Conservation (phyloP, 2,113 vertebrate genomes). For the Phoxinus phoxinus region DNA sequence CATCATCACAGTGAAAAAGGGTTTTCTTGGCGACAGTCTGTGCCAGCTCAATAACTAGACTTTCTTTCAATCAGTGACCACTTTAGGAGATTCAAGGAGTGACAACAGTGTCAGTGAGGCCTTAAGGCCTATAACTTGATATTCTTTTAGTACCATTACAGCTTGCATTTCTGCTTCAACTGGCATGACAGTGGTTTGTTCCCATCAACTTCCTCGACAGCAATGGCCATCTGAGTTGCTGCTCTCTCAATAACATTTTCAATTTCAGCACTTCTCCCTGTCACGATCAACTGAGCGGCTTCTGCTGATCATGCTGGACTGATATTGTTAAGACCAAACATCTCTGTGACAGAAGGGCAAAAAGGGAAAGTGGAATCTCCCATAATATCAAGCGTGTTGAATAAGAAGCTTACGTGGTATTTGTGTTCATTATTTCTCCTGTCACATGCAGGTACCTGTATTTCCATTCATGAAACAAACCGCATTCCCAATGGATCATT, state of each 20-base stretch:
- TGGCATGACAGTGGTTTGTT: conserved; percentile 27
- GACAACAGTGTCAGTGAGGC: conserved; percentile 13
- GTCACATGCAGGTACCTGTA: neutral
- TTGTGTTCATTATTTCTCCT: neutral
- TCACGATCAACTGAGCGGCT: conserved; percentile 16
- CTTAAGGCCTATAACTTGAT: conserved; percentile 11
- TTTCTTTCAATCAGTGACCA: conserved; percentile 3
- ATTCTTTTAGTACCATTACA: conserved; percentile 16
- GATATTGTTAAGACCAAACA: conserved; percentile 18
- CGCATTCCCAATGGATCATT: neutral
- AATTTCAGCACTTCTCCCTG: conserved; percentile 23
- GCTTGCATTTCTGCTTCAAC: neutral
- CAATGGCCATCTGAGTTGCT: neutral
- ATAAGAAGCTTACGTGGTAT: neutral
- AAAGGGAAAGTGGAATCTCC: neutral
- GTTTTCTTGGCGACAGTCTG: neutral
- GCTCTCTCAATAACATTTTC: conserved; percentile 10
- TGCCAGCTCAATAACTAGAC: neutral
- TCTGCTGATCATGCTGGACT: conserved; percentile 16
- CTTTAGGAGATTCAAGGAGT: neutral
- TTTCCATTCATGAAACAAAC: neutral
- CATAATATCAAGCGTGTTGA: neutral
- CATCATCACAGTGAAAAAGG: neutral
- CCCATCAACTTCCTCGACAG: conserved; percentile 25
- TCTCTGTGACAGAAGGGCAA: neutral